Evolutionary conservation across 2,888 invertebrate species (phyloP).

Genomic region (Encarsia formosa): DNA sequence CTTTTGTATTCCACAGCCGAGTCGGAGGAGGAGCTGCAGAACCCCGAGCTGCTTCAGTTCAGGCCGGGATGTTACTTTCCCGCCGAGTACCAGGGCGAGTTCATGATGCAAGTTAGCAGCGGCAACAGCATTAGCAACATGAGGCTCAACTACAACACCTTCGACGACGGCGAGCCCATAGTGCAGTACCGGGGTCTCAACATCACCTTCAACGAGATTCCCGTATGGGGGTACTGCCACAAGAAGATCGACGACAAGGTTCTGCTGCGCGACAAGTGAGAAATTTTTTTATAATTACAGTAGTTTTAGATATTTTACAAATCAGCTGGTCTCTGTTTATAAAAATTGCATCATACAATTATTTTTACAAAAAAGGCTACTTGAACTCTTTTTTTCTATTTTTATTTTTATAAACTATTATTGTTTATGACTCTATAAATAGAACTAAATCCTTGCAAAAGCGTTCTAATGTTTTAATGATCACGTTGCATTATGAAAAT

Average conservation of each 20-base stretch:
- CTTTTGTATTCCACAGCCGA: too few relatives aligned
- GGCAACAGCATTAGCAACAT: conserved; percentile 20
- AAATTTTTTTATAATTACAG: too few relatives aligned
- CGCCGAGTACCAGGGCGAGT: conserved; percentile 63
- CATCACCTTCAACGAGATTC: conserved; percentile 61
- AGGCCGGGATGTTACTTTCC: conserved; percentile 61
- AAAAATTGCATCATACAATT: too few relatives aligned
- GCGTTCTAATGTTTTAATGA: too few relatives aligned
- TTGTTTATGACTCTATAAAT: too few relatives aligned
- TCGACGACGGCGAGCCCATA: conserved; percentile 50
- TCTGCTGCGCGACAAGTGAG: conserved; percentile 54
- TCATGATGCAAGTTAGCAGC: conserved; percentile 56
- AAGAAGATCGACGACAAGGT: conserved; percentile 59
- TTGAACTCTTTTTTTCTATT: too few relatives aligned
- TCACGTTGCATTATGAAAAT: too few relatives aligned
- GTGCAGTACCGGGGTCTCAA: conserved; percentile 60
- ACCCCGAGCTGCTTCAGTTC: conserved; percentile 34
- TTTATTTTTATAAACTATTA: too few relatives aligned
- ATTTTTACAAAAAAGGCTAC: too few relatives aligned
- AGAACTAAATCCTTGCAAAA: too few relatives aligned
- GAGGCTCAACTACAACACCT: neutral
- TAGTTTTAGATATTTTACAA: too few relatives aligned
- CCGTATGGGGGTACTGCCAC: conserved; percentile 65
- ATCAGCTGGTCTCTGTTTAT: too few relatives aligned
- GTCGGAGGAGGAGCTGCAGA: conserved; percentile 31